Evolutionary conservation across 2,113 vertebrate genomes (phyloP).

Genomic region (Nannobrachium achirus): DNA sequence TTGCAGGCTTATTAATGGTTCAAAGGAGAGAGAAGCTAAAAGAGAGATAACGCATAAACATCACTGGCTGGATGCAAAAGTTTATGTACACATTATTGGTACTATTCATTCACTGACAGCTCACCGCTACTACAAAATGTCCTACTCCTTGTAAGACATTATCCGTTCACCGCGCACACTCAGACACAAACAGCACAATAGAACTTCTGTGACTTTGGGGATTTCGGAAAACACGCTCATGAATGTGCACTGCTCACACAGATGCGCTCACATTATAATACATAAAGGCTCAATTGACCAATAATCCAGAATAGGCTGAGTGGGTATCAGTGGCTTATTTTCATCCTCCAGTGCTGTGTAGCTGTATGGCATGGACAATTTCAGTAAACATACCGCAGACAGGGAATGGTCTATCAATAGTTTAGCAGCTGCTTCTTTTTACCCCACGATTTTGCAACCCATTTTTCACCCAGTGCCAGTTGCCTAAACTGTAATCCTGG

Average conservation of each 20-base stretch:
- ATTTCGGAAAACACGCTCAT: conserved; percentile 20
- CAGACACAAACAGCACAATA: conserved; percentile 16
- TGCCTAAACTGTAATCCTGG: too few relatives aligned
- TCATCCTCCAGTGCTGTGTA: conserved; percentile 24
- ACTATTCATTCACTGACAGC: neutral
- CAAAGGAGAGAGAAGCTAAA: neutral
- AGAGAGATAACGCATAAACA: neutral
- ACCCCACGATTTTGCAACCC: too few relatives aligned
- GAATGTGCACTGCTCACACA: conserved; percentile 46
- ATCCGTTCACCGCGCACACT: neutral
- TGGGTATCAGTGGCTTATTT: conserved; percentile 53
- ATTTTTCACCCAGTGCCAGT: too few relatives aligned
- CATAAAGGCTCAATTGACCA: conserved; percentile 64
- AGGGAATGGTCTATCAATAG: too few relatives aligned
- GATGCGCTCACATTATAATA: conserved; percentile 16
- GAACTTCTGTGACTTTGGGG: conserved; percentile 21
- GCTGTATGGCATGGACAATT: conserved; percentile 7
- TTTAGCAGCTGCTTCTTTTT: too few relatives aligned
- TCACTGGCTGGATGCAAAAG: neutral
- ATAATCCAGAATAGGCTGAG: conserved; percentile 45
- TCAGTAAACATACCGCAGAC: neutral
- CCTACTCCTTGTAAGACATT: neutral
- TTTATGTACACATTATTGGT: too few relatives aligned
- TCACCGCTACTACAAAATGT: neutral
- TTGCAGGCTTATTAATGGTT: conserved; percentile 15